These are phyloP conservation scores for Trachops cirrhosus DNA, from an alignment of 2,797 vertebrate species.

Conservation along the genomic window DNA sequence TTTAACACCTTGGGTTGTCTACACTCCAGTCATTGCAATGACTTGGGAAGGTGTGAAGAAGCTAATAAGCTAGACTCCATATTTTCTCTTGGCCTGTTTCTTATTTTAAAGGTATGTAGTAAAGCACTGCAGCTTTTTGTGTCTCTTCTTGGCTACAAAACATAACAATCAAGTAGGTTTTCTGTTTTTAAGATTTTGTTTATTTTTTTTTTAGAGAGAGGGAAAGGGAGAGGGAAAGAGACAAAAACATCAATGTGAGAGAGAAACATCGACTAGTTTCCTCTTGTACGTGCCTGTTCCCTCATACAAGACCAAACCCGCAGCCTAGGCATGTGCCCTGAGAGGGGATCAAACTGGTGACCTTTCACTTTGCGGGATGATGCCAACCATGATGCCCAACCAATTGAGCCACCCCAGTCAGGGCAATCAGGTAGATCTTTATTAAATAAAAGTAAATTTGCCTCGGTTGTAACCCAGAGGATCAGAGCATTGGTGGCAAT, in stretches of 20 bases:
- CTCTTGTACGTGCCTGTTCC: too few relatives aligned
- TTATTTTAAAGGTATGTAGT: background rate
- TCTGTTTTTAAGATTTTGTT: background rate
- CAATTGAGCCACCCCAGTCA: background rate
- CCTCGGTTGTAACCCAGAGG: background rate
- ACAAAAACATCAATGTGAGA: too few relatives aligned
- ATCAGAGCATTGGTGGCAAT: background rate
- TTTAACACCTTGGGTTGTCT: background rate
- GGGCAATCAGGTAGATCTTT: background rate
- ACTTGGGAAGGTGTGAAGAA: background rate
- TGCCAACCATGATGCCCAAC: background rate
- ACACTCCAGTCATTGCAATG: background rate
- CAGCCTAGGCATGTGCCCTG: background rate
- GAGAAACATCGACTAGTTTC: too few relatives aligned
- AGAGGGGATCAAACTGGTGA: background rate
- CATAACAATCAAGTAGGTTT: background rate
- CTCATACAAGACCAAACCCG: background rate
- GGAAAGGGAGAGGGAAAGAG: too few relatives aligned
- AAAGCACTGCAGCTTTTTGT: background rate
- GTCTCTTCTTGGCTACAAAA: background rate
- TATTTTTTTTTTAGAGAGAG: too few relatives aligned
- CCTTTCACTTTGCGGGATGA: background rate
- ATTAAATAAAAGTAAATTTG: background rate
- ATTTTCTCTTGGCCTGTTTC: background rate
- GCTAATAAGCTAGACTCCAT: background rate